A percentile compares a stretch with the other conserved stretches of the same genome.
phyloP scores from a whole-genome alignment of 1,140 invertebrate genomes.

The Drepana arcuata region DNA sequence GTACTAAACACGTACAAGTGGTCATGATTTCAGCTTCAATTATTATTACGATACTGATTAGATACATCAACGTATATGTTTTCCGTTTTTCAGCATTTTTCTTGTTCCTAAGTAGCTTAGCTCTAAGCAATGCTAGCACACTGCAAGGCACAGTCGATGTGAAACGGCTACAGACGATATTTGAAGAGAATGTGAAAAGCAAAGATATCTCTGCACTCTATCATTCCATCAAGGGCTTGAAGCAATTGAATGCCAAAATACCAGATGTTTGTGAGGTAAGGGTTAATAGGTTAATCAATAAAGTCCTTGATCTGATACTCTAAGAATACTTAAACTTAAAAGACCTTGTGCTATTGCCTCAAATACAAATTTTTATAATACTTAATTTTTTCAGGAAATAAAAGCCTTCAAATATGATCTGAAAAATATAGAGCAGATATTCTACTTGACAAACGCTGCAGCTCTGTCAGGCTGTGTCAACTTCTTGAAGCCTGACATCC shows the following conservation, averaged over 20 bases:
- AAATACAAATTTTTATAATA: background rate
- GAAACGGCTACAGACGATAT: constrained; percentile 49
- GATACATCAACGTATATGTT: too few relatives aligned
- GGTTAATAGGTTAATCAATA: too few relatives aligned
- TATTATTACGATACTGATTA: too few relatives aligned
- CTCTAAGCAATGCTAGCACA: constrained; percentile 43
- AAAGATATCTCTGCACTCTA: constrained; percentile 53
- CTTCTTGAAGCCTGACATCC: constrained; percentile 42
- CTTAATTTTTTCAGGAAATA: constrained; percentile 30
- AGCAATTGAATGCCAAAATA: constrained; percentile 45
- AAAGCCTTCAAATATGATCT: constrained; percentile 46
- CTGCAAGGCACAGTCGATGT: constrained; percentile 60
- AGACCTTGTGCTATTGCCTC: too few relatives aligned
- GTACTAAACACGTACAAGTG: too few relatives aligned
- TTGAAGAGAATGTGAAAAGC: constrained; percentile 52
- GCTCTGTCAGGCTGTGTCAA: constrained; percentile 45
- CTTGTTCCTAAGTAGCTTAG: constrained; percentile 32
- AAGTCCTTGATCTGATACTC: too few relatives aligned
- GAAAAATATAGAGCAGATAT: constrained; percentile 55
- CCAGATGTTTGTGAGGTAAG: constrained; percentile 62
- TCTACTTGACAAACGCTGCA: constrained; percentile 52
- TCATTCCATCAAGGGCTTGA: constrained; percentile 56
- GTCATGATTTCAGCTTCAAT: too few relatives aligned
- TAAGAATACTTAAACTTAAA: too few relatives aligned
- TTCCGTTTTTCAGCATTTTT: constrained; percentile 25